phyloP scores from a whole-genome alignment of 2,888 invertebrate species.

The Sarcophaga variegata region DNA sequence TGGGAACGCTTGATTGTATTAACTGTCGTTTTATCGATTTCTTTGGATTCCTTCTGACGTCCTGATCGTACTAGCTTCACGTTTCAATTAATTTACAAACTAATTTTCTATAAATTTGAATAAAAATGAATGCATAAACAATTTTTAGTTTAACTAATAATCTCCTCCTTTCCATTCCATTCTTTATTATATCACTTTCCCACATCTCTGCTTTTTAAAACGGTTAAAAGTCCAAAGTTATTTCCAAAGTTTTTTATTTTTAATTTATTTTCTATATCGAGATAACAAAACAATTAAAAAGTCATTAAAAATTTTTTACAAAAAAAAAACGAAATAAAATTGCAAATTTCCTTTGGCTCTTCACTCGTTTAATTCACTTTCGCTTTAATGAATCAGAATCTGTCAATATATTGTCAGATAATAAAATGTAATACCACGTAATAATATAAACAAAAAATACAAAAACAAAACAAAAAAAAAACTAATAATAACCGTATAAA shows the following conservation, averaged over 20 bases:
- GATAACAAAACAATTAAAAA: not conserved
- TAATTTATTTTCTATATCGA: not conserved
- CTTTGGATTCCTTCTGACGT: too few relatives aligned
- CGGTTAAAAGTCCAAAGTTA: not conserved
- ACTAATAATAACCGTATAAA: not conserved
- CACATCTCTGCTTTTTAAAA: not conserved
- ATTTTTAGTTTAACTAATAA: too few relatives aligned
- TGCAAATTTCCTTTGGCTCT: not conserved
- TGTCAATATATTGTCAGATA: not conserved
- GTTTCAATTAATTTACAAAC: too few relatives aligned
- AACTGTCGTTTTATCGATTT: too few relatives aligned
- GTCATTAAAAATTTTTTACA: not conserved
- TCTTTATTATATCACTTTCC: not conserved
- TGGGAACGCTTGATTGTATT: too few relatives aligned
- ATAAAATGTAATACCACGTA: constrained; percentile 7
- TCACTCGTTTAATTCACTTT: not conserved
- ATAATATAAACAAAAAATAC: not conserved
- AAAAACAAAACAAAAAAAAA: not conserved
- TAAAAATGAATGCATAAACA: too few relatives aligned
- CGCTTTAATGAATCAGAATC: not conserved
- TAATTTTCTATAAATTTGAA: too few relatives aligned
- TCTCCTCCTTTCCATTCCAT: not conserved
- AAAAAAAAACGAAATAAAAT: not conserved
- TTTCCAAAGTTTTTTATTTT: not conserved
- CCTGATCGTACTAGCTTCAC: too few relatives aligned